phyloP scores from a whole-genome alignment of 1,140 invertebrate species.

The Ylistrum balloti region DNA sequence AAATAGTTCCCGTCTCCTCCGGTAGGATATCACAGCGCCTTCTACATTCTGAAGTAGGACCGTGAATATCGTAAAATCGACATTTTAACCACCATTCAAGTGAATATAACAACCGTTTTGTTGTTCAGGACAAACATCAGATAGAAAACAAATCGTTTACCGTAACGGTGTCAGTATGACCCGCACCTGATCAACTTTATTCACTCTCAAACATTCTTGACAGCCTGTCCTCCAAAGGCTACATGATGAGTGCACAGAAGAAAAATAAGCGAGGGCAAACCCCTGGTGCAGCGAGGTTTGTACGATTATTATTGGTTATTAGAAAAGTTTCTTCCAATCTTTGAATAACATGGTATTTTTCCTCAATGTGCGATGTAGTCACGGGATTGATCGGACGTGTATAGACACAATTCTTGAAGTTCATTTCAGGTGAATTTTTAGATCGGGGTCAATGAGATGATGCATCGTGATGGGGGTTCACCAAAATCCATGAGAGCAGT shows the following conservation, averaged over 20 bases:
- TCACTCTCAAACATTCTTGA: slow-evolving; percentile 38
- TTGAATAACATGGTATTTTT: neutral
- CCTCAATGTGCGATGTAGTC: neutral
- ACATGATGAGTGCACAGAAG: slow-evolving; percentile 33
- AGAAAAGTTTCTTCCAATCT: neutral
- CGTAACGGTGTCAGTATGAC: slow-evolving; percentile 17
- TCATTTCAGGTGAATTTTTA: slow-evolving; percentile 35
- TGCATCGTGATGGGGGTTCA: slow-evolving; percentile 15
- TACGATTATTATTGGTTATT: neutral
- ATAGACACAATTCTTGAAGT: slow-evolving; percentile 13
- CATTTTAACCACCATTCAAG: slow-evolving; percentile 14
- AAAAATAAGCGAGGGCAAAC: slow-evolving; percentile 38
- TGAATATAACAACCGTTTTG: neutral
- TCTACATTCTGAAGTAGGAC: slow-evolving; percentile 38
- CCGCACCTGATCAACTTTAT: slow-evolving; percentile 37
- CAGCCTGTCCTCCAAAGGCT: slow-evolving; percentile 31
- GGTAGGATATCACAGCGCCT: slow-evolving; percentile 31
- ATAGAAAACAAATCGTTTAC: slow-evolving; percentile 27
- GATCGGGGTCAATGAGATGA: slow-evolving; percentile 36
- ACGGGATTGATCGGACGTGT: neutral
- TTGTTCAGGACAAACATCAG: slow-evolving; percentile 27
- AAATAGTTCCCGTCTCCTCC: slow-evolving; percentile 22
- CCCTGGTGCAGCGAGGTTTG: slow-evolving; percentile 15
- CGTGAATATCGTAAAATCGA: slow-evolving; percentile 10
- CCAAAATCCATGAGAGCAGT: neutral